phyloP scores from a whole-genome alignment of 2,797 vertebrate species.

The Manis javanica region DNA sequence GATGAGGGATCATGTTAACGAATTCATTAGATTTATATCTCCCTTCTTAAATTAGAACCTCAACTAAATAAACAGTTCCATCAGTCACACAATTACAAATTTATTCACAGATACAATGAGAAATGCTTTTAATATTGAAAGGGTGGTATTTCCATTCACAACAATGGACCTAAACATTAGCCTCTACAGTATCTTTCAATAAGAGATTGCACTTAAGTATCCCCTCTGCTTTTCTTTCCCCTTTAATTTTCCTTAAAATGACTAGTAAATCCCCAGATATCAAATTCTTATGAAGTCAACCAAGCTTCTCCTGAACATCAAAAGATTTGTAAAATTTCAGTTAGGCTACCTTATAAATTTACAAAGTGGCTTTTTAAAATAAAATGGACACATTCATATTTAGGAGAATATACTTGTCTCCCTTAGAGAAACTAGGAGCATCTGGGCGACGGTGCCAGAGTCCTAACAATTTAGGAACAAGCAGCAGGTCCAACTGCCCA shows the following conservation, averaged over 20 bases:
- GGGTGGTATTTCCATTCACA: neutral
- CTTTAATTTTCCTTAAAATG: slow-evolving; percentile 27
- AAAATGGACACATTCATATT: slow-evolving; percentile 22
- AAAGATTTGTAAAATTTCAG: neutral
- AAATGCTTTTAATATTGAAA: neutral
- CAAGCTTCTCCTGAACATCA: neutral
- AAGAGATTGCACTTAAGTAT: neutral
- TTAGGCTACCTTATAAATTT: slow-evolving; percentile 13
- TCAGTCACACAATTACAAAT: neutral
- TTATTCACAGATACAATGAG: neutral
- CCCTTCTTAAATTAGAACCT: slow-evolving; percentile 23
- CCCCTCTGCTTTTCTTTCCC: neutral
- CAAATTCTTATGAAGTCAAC: neutral
- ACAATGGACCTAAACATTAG: neutral
- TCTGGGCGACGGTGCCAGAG: neutral
- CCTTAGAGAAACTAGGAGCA: neutral
- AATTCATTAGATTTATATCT: neutral
- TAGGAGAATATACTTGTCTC: neutral
- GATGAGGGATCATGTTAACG: neutral
- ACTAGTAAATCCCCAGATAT: neutral
- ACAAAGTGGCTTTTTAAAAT: neutral
- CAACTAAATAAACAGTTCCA: neutral
- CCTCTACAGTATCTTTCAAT: too few species aligned
- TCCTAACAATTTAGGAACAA: neutral
- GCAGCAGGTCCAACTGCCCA: neutral